Evolutionary conservation across 2,888 invertebrate species (phyloP).

Genomic region (Hyalella azteca): DNA sequence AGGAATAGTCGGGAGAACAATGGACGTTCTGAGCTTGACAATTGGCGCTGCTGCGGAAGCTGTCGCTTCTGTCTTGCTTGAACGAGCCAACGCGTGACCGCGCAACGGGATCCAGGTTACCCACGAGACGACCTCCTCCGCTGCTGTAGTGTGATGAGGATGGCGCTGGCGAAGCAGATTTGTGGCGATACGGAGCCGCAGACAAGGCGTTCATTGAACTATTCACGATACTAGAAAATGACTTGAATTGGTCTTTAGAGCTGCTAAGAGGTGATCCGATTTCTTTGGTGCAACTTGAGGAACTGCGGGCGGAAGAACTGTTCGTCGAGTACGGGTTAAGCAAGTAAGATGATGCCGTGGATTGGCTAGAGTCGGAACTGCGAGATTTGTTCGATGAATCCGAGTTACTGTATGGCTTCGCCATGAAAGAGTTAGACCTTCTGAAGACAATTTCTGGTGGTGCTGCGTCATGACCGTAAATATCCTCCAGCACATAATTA

Average conservation of each 20-base stretch:
- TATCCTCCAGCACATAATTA: slow-evolving; percentile 2
- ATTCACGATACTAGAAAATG: slow-evolving; percentile 28
- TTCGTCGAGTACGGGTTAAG: slow-evolving; percentile 11
- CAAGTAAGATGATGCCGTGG: slow-evolving; percentile 19
- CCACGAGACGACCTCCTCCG: background rate
- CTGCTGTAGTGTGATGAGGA: background rate
- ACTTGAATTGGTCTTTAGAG: slow-evolving; percentile 22
- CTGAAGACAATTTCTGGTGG: background rate
- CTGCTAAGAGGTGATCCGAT: background rate
- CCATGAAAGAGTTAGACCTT: slow-evolving; percentile 10
- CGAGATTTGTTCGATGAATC: slow-evolving; percentile 28
- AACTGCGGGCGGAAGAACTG: slow-evolving; percentile 36
- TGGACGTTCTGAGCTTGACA: background rate
- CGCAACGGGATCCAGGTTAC: background rate
- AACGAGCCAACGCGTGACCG: slow-evolving; percentile 7
- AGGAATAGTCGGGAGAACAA: slow-evolving; percentile 20
- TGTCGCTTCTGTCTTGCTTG: slow-evolving; percentile 19
- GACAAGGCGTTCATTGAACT: background rate
- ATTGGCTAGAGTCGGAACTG: slow-evolving; percentile 24
- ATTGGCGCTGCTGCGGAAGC: background rate
- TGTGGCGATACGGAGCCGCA: background rate
- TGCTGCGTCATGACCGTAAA: background rate
- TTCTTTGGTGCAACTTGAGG: background rate
- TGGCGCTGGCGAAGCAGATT: background rate
- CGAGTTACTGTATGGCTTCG: slow-evolving; percentile 24